Evolutionary conservation across 2,113 vertebrate genomes (phyloP), one percentile per base, ranked within the genome.

Genomic region (Melospiza georgiana): DNA sequence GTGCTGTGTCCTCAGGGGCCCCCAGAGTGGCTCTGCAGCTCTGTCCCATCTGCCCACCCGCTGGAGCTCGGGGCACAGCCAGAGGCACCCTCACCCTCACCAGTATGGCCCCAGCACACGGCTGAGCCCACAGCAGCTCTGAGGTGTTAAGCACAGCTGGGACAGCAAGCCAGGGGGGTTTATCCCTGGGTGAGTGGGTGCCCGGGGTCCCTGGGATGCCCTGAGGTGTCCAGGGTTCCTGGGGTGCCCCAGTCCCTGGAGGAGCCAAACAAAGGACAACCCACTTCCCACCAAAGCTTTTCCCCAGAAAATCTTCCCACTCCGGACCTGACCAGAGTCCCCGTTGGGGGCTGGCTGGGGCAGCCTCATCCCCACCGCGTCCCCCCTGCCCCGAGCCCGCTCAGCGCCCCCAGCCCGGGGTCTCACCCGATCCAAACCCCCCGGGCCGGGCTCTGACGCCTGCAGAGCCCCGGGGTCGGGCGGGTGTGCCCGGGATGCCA

Each of bases 201-300:
- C 15, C 35, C 30, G 6, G 3, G 41, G 49, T 31, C 58, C 58
- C 49, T 41, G 20, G 13, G 30, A 51, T 37, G 46, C 28, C 22
- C n/a, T 28, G 33, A 87, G 48, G 33, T n/a, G 46, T 28, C 27
- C 31, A 4, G 2, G 15, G 18, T n/a, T 35, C 35, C 77, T 39
- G 44, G n/a, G 19, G 6, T 44, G 58, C 4, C 24, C 15, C 3
- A 17, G 27, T 48, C 14, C 41, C n/a, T 12, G 33, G 44, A 41
- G 11, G 24, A 48, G 27, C 2, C 7, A 58, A n/a, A 67, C 0
- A 0, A 58, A 18, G 5, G 1, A 31, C 2, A 1, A 10, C 8
- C 12, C 55, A 23, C 11, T 9, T 12, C 8, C 10, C 39, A 28
- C 20, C 51, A 46, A 59, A 81, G 69, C 0, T 1, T 19, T 80